A percentile compares a stretch with the other conserved stretches of the same genome.
These are phyloP conservation scores for Aphidius ervi DNA, from an alignment of 1,140 invertebrate genomes.

Conservation along the genomic window DNA sequence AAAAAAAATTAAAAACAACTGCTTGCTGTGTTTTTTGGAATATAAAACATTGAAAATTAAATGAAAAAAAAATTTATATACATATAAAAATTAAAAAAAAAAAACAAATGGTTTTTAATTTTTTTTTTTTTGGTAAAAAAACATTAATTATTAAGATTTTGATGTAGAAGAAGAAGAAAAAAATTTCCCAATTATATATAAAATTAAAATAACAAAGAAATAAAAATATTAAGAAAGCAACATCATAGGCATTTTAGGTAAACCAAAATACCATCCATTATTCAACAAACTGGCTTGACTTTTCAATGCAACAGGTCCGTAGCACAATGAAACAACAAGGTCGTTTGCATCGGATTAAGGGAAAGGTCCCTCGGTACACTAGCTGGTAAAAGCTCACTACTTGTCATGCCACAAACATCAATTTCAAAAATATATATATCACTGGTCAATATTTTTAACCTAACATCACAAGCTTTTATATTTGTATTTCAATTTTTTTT, in stretches of 20 bases:
- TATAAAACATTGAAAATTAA: too few relatives aligned
- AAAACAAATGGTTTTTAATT: too few relatives aligned
- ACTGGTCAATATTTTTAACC: constrained; percentile 28
- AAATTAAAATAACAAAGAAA: neutral
- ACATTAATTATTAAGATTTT: too few relatives aligned
- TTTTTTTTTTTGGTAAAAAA: too few relatives aligned
- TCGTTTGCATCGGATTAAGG: constrained; percentile 45
- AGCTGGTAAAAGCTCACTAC: too few relatives aligned
- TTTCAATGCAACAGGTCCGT: constrained; percentile 45
- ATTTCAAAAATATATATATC: neutral
- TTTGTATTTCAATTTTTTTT: constrained; percentile 27
- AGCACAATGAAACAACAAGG: constrained; percentile 33
- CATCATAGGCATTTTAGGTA: neutral
- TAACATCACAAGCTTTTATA: constrained; percentile 28
- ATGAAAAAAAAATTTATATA: too few relatives aligned
- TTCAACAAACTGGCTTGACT: constrained; percentile 44
- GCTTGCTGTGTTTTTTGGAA: too few relatives aligned
- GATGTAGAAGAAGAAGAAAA: neutral
- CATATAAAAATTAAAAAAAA: too few relatives aligned
- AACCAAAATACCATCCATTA: constrained; percentile 40
- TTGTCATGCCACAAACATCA: too few relatives aligned
- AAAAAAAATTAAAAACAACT: too few relatives aligned
- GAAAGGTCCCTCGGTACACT: constrained; percentile 28
- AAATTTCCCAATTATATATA: neutral
- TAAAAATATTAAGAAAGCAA: neutral